Base-by-base conservation (phyloP, 2,113 vertebrate species). In the Choloepus hoffmanni region DNA sequence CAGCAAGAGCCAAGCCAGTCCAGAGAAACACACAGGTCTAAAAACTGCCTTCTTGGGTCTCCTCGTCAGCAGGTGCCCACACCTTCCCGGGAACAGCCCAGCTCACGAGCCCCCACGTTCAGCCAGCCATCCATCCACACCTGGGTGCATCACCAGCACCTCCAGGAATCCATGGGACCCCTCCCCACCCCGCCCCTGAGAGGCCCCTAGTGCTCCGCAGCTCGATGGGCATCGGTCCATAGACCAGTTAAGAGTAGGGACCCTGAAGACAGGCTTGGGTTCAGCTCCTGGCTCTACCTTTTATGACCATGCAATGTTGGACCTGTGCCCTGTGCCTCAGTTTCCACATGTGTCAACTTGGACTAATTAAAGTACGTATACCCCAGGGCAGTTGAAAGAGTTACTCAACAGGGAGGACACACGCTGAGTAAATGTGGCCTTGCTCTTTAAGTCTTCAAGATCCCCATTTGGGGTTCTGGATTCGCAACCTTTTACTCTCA, bases 371-470 rank as follows among this genome's bases (percentile, higher is more conserved):
- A 33, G 15, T 2, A 1, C 23, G 50, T 26, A 0, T 40, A 3
- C 10, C 7, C 33, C 16, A 21, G 65, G 48, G 23, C 48, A 8
- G 19, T 10, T 13, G 7, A 4, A 13, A 65, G n/a, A 33, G 55
- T 12, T 14, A 4, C 50, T 23, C 0, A 24, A 48, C 70, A 4
- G 4, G 23, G 26, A 28, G 40, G 36, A 26, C n/a, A 12, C 9
- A 53, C 11, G 0, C 9, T 5, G 4, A 0, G 10, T 18, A 6
- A 0, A 5, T 0, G 13, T 3, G 55, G 24, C 43, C 76, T 26
- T 0, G 0, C 2, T 1, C 67, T 36, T 2, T 2, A 14, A 23
- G 40, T 16, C 60, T 58, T 14, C 16, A 1, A 18, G 0, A 30
- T 36, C 23, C n/a, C 1, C 24, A 6, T 4, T 1, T 5, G 1